Evolutionary conservation across 2,888 invertebrate genomes (phyloP), one percentile per base, ranked within the genome.

Genomic region (Dryobotodes eremita): DNA sequence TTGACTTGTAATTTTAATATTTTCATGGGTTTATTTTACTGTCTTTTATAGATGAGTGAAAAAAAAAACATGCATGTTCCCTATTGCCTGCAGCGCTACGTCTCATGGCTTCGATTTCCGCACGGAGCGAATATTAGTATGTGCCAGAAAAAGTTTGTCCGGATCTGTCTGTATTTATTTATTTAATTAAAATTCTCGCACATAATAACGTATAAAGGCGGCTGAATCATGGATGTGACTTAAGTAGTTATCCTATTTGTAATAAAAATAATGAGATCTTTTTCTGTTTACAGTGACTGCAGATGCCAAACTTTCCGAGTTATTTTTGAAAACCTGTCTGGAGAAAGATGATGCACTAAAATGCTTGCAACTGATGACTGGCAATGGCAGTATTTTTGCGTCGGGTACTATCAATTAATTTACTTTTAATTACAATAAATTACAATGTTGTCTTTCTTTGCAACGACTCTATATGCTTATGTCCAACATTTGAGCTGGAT

Each of bases 361-460:
- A 42, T 83, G 89, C 11, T 71, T 88, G 10, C 80, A 76, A 26
- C n/a, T 86, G 20, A 31, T 88, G 72, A 83, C 82, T 46, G 88
- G 87, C 53, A 91, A 91, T 17, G 93, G 92, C 6, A 91, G 89
- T 55, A 84, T 93, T 17, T 92, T 92, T 79, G 92, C 93, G 31
- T 89, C 91, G 79, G 92, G 93, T 93, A 80, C 50, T 31, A 13
- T 23, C 31, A 31, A 31, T 23, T 4, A 10, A 62, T 11, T 46
- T 55, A 46, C 20, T 70, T 20, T 31, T 8, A 42, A 42, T 42
- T 42, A 36, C 31, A 36, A 36, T 36, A 36, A 36, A 36, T 36
- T 36, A 46, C 46, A 46, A 46, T 46, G 10, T 10, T 46, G 10
- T 46, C 26, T 59, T 20, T 11, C 11, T 55, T 69, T 65, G n/a